A percentile compares a stretch with the other conserved stretches of the same genome.
phyloP scores from a whole-genome alignment of 2,888 invertebrate species.

The Epistrophe grossulariae region DNA sequence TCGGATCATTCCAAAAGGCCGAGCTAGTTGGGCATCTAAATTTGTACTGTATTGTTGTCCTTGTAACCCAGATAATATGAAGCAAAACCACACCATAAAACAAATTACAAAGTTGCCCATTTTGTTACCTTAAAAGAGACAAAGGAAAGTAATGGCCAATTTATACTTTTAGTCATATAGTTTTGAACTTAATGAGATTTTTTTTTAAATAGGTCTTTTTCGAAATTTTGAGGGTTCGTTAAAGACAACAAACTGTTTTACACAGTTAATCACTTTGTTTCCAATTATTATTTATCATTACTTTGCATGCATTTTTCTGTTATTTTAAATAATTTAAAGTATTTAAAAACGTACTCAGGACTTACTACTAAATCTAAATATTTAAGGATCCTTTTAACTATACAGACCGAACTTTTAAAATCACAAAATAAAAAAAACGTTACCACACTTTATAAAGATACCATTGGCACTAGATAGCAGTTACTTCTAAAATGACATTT shows the following conservation, averaged over 20 bases:
- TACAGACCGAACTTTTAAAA: neutral
- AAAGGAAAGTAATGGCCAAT: neutral
- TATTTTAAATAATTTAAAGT: neutral
- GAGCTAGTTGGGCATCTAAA: neutral
- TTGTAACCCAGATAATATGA: neutral
- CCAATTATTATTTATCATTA: neutral
- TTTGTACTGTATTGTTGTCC: slow-evolving; percentile 18
- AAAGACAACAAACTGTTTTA: neutral
- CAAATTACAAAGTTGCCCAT: neutral
- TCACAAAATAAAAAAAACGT: neutral
- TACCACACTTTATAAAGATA: neutral
- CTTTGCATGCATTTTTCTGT: neutral
- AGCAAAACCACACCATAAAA: neutral
- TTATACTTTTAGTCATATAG: neutral
- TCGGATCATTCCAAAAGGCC: neutral
- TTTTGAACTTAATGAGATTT: neutral
- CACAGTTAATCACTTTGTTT: neutral
- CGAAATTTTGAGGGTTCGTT: neutral
- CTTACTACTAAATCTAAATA: neutral
- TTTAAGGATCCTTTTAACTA: neutral
- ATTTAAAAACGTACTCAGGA: neutral
- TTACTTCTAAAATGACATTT: slow-evolving; percentile 35
- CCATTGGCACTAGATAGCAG: slow-evolving; percentile 11
- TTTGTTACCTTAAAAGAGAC: neutral
- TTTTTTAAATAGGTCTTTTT: neutral